Percentiles rank a stretch among this genome's conserved stretches.
phyloP scores from a whole-genome alignment of 2,113 vertebrate genomes.

The pig (Sus scrofa) region DNA sequence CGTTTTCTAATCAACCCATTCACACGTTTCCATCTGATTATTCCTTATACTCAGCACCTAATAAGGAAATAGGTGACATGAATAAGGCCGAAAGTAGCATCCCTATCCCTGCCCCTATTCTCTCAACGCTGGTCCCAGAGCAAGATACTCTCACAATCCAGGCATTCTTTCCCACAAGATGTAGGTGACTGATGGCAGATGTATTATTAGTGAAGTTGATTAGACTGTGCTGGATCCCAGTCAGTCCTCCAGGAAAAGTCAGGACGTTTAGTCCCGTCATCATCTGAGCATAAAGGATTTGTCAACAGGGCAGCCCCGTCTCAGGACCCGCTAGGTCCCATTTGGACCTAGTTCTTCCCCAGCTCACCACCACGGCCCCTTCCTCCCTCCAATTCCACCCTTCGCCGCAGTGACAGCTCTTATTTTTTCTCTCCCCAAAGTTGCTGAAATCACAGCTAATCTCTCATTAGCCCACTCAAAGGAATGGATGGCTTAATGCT shows the following conservation, averaged over 20 bases:
- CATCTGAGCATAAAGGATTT: not conserved
- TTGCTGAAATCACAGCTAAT: not conserved
- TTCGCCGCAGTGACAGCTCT: not conserved
- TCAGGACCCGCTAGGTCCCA: not conserved
- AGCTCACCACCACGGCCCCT: not conserved
- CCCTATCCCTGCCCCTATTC: not conserved
- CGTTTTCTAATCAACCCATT: not conserved
- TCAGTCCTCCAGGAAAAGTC: not conserved
- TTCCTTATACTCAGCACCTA: not conserved
- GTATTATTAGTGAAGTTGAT: not conserved
- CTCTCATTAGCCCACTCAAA: not conserved
- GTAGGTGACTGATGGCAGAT: not conserved
- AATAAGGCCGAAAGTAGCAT: slow-evolving; percentile 32
- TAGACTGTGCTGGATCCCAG: not conserved
- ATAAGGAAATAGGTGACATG: slow-evolving; percentile 5
- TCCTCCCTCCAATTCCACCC: not conserved
- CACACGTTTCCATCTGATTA: not conserved
- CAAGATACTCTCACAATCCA: not conserved
- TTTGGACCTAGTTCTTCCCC: not conserved
- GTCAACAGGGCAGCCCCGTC: not conserved
- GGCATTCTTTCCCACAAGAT: not conserved
- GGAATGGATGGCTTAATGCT: not conserved
- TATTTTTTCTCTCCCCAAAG: not conserved
- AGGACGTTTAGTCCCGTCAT: not conserved
- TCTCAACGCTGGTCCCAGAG: not conserved